These are phyloP conservation scores for Hirudo medicinalis DNA, from an alignment of 1,140 invertebrate species.

Conservation along the genomic window DNA sequence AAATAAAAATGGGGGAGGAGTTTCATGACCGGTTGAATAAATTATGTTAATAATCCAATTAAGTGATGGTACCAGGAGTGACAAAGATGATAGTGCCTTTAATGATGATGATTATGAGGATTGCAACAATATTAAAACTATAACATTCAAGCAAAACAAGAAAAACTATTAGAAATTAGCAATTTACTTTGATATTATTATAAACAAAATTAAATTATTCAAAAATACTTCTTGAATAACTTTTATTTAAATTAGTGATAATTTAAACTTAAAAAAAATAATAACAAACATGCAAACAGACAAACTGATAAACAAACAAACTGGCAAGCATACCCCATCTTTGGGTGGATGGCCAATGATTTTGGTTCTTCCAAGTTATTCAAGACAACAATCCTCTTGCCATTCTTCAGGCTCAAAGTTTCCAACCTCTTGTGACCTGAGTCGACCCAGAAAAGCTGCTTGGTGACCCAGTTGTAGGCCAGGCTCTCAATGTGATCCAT, in stretches of 20 bases:
- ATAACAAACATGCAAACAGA: not conserved
- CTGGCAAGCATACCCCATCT: conserved; percentile 28
- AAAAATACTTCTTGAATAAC: not conserved
- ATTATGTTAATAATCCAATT: too few relatives aligned
- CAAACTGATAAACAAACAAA: not conserved
- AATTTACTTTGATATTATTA: not conserved
- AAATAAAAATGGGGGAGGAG: not conserved
- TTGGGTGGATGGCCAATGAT: conserved; percentile 30
- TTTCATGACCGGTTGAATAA: too few relatives aligned
- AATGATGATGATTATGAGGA: too few relatives aligned
- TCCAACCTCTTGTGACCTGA: conserved; percentile 48
- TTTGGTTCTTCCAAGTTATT: conserved; percentile 26
- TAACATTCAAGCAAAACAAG: not conserved
- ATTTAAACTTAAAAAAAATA: not conserved
- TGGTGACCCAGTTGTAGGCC: conserved; percentile 32
- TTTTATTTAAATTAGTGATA: not conserved
- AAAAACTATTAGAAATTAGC: too few relatives aligned
- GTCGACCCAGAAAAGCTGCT: conserved; percentile 33
- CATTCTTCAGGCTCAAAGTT: conserved; percentile 47
- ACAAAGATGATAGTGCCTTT: too few relatives aligned
- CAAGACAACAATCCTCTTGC: not conserved
- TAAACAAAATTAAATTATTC: not conserved
- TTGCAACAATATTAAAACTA: too few relatives aligned
- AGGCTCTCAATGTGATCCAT: conserved; percentile 27
- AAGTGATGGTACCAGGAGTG: too few relatives aligned